Evolutionary conservation across 2,888 invertebrate genomes (phyloP), one percentile per base, ranked within the genome.

Genomic region (Agriopis aurantiaria): DNA sequence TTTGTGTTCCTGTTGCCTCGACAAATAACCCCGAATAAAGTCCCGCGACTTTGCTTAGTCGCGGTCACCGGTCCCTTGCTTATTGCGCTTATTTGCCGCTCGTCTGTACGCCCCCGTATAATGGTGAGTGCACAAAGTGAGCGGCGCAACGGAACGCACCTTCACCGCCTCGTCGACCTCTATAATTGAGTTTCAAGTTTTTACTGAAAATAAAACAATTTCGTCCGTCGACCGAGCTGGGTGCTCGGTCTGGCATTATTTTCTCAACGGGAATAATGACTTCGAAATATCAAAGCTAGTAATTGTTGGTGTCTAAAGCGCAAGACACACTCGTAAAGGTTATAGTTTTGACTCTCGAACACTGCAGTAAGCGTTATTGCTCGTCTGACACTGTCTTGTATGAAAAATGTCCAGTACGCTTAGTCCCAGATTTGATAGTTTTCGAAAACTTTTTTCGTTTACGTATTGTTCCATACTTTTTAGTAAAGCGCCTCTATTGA

Each of bases 111-210:
- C 0, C 58, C 59, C 60, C 40, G 57, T 51, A 72, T 71, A 68
- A 69, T 69, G 51, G 52, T n/a, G 53, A 62, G 62, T 68, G 71
- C 69, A 79, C 78, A 77, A 78, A 76, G 77, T 65, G 68, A 68
- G 71, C 71, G 62, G 71, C 55, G 71, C 65, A 65, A 71, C 68
- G 76, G 76, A 73, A 77, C 71, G 76, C 73, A 80, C 80, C 83
- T 80, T 77, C 78, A 65, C 78, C 75, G 73, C 78, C 77, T 78
- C 77, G 79, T 78, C 76, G 76, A 79, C 76, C 77, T 77, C 78
- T 85, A 80, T 88, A 88, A 88, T 88, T 87, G 86, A 86, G 84
- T 88, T 88, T 78, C 76, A 83, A 86, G 83, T 85, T 85, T 82
- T 81, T 80, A 73, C 73, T 57, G 61, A 71, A 67, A 67, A 71